Conservation (phyloP, 1,140 invertebrate genomes). For the Ceratosolen fusciceps region DNA sequence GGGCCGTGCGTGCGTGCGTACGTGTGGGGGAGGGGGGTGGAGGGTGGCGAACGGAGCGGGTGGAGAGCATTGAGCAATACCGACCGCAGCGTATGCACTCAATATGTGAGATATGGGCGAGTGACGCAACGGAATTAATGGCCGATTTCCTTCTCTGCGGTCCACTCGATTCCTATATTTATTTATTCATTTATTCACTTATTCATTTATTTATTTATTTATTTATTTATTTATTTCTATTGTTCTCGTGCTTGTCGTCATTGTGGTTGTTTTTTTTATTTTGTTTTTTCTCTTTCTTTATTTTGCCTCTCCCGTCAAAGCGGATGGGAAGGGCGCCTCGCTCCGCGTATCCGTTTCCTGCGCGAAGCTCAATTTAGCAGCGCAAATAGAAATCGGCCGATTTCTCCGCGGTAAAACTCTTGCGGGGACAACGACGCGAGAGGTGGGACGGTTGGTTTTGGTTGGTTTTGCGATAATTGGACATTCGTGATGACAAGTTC, state of each 20-base stretch:
- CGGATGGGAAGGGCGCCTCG: conserved; percentile 22
- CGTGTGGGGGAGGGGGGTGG: too few species aligned
- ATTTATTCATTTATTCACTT: too few species aligned
- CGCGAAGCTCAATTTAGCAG: conserved; percentile 21
- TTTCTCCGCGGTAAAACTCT: neutral
- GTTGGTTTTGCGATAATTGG: conserved; percentile 27
- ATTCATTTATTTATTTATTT: too few species aligned
- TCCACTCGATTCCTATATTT: conserved; percentile 28
- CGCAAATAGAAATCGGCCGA: conserved; percentile 24
- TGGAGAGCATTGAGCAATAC: conserved; percentile 11
- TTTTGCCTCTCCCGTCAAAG: too few species aligned
- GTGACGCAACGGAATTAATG: conserved; percentile 40
- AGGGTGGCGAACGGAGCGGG: too few species aligned
- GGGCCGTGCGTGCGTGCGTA: too few species aligned
- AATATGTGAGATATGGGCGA: conserved; percentile 32
- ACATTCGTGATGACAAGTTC: conserved; percentile 39
- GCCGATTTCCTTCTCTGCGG: conserved; percentile 33
- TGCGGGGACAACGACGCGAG: neutral
- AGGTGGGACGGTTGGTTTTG: conserved; percentile 14
- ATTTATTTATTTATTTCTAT: too few species aligned
- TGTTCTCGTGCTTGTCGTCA: too few species aligned
- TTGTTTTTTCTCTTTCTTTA: too few species aligned
- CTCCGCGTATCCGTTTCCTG: conserved; percentile 40
- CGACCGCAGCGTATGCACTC: conserved; percentile 39
- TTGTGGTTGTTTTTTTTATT: too few species aligned